Evolutionary conservation across 2,797 vertebrate genomes (phyloP).

Genomic region (Numenius phaeopus): DNA sequence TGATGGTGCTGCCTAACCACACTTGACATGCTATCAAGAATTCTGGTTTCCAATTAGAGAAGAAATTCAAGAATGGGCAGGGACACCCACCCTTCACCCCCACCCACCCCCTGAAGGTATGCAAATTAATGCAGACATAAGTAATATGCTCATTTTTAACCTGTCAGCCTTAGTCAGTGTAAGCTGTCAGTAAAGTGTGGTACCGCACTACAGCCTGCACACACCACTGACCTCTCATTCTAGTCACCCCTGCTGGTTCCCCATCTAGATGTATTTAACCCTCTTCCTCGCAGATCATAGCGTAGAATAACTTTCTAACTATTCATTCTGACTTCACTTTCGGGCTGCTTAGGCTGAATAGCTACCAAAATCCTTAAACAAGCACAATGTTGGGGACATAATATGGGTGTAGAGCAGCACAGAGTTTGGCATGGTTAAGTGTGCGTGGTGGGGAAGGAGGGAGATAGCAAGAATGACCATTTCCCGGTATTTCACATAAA

Average conservation of each 20-base stretch:
- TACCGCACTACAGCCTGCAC: neutral
- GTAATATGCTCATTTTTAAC: neutral
- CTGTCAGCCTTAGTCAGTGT: neutral
- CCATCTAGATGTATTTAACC: neutral
- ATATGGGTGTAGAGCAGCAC: neutral
- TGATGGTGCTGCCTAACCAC: neutral
- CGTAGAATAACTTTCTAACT: neutral
- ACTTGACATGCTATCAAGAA: neutral
- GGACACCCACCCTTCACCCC: neutral
- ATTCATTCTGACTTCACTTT: neutral
- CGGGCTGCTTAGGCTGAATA: neutral
- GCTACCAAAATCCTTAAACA: neutral
- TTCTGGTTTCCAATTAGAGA: neutral
- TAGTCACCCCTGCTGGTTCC: too few relatives aligned
- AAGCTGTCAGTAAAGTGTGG: neutral
- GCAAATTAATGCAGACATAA: neutral
- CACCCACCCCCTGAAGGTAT: fast-evolving
- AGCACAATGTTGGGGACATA: neutral
- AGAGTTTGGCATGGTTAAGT: neutral
- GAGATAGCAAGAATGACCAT: neutral
- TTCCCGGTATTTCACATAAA: neutral
- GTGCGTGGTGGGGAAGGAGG: neutral
- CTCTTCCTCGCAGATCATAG: neutral
- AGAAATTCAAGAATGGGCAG: neutral
- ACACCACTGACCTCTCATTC: neutral